Conservation (phyloP, 2,797 vertebrate genomes). For the Falco cherrug region DNA sequence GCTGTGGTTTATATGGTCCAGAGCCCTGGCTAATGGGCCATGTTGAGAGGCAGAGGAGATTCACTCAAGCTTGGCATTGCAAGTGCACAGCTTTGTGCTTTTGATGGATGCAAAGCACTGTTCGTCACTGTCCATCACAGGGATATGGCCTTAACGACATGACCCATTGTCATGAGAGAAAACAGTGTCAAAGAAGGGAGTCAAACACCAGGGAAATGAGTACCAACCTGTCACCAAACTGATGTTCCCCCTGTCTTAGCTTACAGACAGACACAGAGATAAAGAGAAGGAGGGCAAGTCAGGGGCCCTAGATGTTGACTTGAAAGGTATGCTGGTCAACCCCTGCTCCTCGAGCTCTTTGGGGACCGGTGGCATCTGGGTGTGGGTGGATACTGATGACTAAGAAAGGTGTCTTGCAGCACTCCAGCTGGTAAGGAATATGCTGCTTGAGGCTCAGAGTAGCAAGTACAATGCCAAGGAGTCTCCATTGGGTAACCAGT, state of each 20-base stretch:
- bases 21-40: neutral
- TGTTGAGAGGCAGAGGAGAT: neutral
- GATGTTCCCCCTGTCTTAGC: neutral
- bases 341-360: neutral
- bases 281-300: neutral
- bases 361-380: neutral
- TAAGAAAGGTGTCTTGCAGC: conserved; percentile 17
- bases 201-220: neutral
- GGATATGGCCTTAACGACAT: neutral
- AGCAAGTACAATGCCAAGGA: conserved; percentile 21
- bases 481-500: conserved; percentile 7
- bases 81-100: neutral
- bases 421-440: conserved; percentile 8
- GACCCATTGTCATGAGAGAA: neutral
- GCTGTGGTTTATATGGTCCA: neutral
- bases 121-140: neutral
- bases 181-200: neutral
- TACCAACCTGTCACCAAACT: neutral
- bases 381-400: conserved; percentile 36
- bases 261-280: neutral
- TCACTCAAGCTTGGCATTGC: neutral
- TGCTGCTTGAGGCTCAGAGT: neutral
- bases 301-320: neutral
- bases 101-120: neutral
- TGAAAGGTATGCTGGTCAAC: neutral